Evolutionary conservation across 2,888 invertebrate species (phyloP), one percentile per base, ranked within the genome.

Genomic region (Sinohyriopsis cumingii): DNA sequence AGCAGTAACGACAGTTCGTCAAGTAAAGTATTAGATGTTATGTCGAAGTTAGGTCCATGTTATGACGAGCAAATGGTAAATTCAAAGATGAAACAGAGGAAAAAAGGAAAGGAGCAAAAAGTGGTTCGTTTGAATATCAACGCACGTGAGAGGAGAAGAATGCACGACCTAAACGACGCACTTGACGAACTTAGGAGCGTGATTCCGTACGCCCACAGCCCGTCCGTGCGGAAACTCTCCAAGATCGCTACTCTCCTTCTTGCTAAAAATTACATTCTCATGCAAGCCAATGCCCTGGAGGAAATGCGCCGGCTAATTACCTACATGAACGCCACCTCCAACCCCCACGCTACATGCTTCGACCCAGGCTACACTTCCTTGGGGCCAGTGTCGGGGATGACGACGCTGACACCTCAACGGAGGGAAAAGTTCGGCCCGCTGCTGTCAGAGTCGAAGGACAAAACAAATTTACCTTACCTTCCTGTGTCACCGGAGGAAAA

Each of bases 101-200:
- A 71, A 64, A 79, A 75, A 28, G 75, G 66, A 57, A 76, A 73
- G 55, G 71, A 72, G 20, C 80, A 81, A 55, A 84, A 84, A 67
- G 63, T 73, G 6, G 85, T 87, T 19, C 77, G 89, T 5, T 76
- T 89, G 63, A 86, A 85, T 78, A 88, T 91, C 60, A 91, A 91
- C 82, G 90, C 91, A 9, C 82, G 91, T 54, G 91, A 91, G 81
- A 79, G 91, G 55, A 79, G 89, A 62, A 82, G 91, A 65, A 91
- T 91, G 91, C 91, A 91, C 78, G 91, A 91, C 78, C 76, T 91
- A 70, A 91, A 91, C 80, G 90, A 91, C 73, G 90, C 90, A 1
- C 81, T 90, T 65, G 90, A 90, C 73, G 89, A 87, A 67, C 82
- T 90, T 33, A 79, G 90, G 5, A 82, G 85, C 4, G 90, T 90